Conservation (phyloP, 2,888 invertebrate genomes). For the Mamestra brassicae region DNA sequence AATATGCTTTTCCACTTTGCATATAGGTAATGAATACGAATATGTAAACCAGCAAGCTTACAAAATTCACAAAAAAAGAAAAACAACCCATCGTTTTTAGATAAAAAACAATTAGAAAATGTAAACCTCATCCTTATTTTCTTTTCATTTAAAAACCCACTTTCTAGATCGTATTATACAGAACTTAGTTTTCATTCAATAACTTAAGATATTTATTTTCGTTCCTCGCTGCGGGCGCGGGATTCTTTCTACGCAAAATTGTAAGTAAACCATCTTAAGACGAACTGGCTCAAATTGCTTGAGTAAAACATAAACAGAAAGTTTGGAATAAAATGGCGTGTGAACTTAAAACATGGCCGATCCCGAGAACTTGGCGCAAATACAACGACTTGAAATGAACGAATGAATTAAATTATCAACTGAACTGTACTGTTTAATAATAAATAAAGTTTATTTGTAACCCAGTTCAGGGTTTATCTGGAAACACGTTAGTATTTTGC, state of each 20-base stretch:
- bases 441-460: conserved; percentile 33
- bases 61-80: background rate
- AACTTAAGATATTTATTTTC: conserved; percentile 69
- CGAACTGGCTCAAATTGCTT: conserved; percentile 75
- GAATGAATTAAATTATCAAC: conserved; percentile 31
- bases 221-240: conserved; percentile 60
- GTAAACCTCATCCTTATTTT: conserved; percentile 23
- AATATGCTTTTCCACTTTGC: background rate
- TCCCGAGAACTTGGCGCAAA: conserved; percentile 50
- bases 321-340: conserved; percentile 78
- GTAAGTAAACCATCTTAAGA: conserved; percentile 82
- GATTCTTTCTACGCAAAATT: conserved; percentile 76
- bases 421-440: conserved; percentile 25
- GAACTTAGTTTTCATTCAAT: conserved; percentile 61
- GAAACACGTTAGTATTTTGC: conserved; percentile 24
- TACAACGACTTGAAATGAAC: conserved; percentile 49
- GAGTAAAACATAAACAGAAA: conserved; percentile 82
- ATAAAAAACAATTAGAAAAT: conserved; percentile 28
- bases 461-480: conserved; percentile 15
- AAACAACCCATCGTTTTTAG: background rate
- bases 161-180: conserved; percentile 40
- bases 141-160: conserved; percentile 40
- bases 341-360: conserved; percentile 71
- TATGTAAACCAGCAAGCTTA: no score
- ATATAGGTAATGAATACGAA: background rate